Percentiles rank a stretch among this genome's conserved stretches.
These are phyloP conservation scores for Zygogramma bicolorata DNA, from an alignment of 2,888 invertebrate species.

Conservation along the genomic window DNA sequence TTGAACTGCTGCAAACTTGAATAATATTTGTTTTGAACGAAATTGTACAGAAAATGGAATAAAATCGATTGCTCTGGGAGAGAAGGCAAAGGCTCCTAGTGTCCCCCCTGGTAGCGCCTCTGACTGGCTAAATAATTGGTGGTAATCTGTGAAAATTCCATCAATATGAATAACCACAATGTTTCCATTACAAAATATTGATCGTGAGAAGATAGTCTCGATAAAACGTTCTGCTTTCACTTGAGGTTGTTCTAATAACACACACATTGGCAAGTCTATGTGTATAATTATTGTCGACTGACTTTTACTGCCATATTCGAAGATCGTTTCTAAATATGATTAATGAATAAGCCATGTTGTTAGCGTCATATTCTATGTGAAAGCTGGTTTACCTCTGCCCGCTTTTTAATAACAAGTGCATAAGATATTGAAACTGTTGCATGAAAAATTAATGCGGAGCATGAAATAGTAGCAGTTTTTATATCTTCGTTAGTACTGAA, in stretches of 20 bases:
- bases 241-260: neutral
- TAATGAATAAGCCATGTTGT: neutral
- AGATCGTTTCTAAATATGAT: conserved; percentile 4
- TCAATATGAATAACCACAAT: neutral
- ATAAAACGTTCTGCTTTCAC: neutral
- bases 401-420: neutral
- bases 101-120: neutral
- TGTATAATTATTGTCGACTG: neutral
- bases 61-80: neutral
- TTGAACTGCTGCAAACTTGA: too few relatives aligned
- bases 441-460: neutral
- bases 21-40: too few relatives aligned
- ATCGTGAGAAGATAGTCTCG: neutral
- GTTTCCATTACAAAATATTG: neutral
- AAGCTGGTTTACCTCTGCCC: neutral
- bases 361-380: conserved; percentile 13
- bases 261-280: neutral
- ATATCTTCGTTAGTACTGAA: neutral
- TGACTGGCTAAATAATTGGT: neutral
- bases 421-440: neutral
- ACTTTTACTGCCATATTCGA: neutral
- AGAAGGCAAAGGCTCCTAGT: neutral
- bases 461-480: conserved; percentile 18
- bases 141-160: neutral
- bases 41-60: too few relatives aligned